These are phyloP conservation scores for Hofmannophila pseudospretella DNA, from an alignment of 2,888 invertebrate genomes.

Conservation along the genomic window DNA sequence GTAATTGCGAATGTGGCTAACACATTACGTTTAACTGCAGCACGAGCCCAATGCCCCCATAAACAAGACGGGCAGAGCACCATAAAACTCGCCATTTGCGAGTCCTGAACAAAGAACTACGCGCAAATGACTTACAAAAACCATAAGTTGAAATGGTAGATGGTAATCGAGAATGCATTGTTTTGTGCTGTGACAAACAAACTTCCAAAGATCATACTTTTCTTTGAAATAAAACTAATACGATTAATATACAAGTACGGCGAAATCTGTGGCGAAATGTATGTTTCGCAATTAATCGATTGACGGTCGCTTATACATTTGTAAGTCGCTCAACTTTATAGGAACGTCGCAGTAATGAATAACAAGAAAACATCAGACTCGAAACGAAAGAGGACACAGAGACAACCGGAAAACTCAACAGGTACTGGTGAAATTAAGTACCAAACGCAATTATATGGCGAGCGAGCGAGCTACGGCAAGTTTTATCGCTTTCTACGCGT, in stretches of 20 bases:
- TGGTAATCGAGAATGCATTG: no score
- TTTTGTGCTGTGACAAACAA: background rate
- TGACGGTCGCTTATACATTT: no score
- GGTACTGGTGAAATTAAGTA: constrained; percentile 42
- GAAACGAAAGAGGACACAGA: constrained; percentile 15
- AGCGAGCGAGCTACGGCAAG: constrained; percentile 37
- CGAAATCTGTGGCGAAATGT: no score
- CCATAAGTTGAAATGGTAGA: no score
- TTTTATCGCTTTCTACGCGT: constrained; percentile 54
- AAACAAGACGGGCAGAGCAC: constrained; percentile 30
- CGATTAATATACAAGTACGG: no score
- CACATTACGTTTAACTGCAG: constrained; percentile 21
- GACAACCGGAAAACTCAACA: constrained; percentile 35
- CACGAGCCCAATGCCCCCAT: constrained; percentile 29
- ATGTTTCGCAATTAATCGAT: no score
- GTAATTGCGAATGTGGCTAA: constrained; percentile 26
- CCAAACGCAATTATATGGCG: constrained; percentile 42
- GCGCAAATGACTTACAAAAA: no score
- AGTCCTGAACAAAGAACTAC: constrained; percentile 18
- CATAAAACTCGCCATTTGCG: constrained; percentile 30
- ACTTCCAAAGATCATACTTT: background rate
- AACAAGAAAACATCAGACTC: no score
- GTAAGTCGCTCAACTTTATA: no score
- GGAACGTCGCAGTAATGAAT: no score
- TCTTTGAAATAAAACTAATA: no score